A percentile compares a stretch with the other conserved stretches of the same genome.
phyloP scores from a whole-genome alignment of 1,140 invertebrate genomes.

The Pristionchus pacificus region DNA sequence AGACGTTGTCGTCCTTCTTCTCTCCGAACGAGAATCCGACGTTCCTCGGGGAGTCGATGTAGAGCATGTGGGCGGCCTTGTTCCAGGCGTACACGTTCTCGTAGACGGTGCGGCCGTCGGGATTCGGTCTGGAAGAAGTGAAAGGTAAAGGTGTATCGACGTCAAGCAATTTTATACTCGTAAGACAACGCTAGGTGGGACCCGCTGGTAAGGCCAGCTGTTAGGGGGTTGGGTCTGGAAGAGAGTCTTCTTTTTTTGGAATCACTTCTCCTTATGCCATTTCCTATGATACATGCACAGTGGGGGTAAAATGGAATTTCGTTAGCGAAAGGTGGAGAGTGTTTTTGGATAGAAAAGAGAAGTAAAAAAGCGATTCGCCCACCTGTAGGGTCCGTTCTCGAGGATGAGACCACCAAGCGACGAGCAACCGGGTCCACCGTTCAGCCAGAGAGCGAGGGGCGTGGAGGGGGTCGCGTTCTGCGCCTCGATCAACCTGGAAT shows the following conservation, averaged over 20 bases:
- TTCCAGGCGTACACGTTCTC: constrained; percentile 50
- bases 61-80: constrained; percentile 53
- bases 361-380: too few species aligned
- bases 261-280: too few species aligned
- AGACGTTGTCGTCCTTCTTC: constrained; percentile 51
- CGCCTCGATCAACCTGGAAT: not conserved
- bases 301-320: too few species aligned
- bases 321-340: too few species aligned
- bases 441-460: constrained; percentile 1
- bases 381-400: constrained; percentile 62
- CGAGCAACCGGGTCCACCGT: constrained; percentile 62
- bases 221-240: too few species aligned
- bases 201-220: too few species aligned
- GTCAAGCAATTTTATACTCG: too few species aligned
- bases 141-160: too few species aligned
- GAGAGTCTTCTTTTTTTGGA: too few species aligned
- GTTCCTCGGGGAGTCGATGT: constrained; percentile 43
- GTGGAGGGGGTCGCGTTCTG: not conserved
- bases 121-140: constrained; percentile 37
- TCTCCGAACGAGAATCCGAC: constrained; percentile 49
- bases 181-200: too few species aligned
- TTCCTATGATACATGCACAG: too few species aligned
- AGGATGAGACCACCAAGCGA: constrained; percentile 62
- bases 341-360: too few species aligned
- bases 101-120: constrained; percentile 58